These are phyloP conservation scores for Pagrus major DNA, from an alignment of 2,113 vertebrate species.

Conservation along the genomic window DNA sequence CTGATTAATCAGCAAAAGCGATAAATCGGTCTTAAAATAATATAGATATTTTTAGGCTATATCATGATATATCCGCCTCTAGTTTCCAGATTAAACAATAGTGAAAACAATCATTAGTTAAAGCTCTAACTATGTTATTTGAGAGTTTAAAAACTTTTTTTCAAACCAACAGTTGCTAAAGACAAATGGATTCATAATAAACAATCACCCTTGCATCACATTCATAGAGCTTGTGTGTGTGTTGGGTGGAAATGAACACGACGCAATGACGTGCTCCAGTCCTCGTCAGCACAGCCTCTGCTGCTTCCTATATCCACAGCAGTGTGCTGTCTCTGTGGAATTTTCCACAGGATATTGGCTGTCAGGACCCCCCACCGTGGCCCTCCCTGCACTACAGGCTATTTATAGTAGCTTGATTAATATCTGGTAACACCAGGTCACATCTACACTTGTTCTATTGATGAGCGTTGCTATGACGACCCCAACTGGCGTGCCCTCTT, in stretches of 20 bases:
- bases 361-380: conserved; percentile 82
- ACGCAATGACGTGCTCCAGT: conserved; percentile 37
- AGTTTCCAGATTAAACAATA: not conserved
- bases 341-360: conserved; percentile 87
- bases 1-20: no score
- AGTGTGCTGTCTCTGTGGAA: conserved; percentile 74
- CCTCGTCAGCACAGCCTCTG: conserved; percentile 24
- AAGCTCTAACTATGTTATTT: not conserved
- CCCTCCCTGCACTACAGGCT: conserved; percentile 76
- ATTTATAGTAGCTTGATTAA: conserved; percentile 87
- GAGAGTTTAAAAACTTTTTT: conserved; percentile 9
- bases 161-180: conserved; percentile 2
- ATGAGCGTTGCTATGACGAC: conserved; percentile 83
- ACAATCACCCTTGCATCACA: not conserved
- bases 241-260: conserved; percentile 23
- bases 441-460: conserved; percentile 86
- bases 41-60: no score
- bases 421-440: conserved; percentile 85
- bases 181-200: not conserved
- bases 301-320: conserved; percentile 63
- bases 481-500: conserved; percentile 69
- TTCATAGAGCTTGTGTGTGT: not conserved
- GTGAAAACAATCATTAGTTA: not conserved
- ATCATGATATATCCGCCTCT: no score
- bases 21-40: no score